A percentile compares a stretch with the other conserved stretches of the same genome.
Evolutionary conservation across 2,113 vertebrate genomes (phyloP).

Genomic region (Pangasianodon gigas): DNA sequence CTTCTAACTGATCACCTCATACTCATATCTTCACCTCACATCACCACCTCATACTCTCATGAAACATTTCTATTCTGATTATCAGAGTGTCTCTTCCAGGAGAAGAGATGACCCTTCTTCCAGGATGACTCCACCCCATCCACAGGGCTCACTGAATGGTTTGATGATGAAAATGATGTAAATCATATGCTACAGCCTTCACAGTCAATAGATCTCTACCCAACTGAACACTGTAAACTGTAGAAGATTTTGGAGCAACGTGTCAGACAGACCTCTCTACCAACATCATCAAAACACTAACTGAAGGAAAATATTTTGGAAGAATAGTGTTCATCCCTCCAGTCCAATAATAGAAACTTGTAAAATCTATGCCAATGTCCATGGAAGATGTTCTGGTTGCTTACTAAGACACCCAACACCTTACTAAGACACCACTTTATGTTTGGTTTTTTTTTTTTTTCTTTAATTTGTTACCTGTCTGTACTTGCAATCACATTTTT

Average conservation of each 20-base stretch:
- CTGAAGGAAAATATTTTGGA: not conserved
- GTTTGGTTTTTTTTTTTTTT: not conserved
- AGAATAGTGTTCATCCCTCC: not conserved
- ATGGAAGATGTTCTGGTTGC: not conserved
- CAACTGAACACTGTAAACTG: not conserved
- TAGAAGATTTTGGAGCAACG: not conserved
- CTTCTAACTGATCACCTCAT: too few relatives aligned
- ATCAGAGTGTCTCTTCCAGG: not conserved
- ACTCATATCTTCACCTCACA: too few relatives aligned
- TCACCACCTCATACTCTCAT: too few relatives aligned
- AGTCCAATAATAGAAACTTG: not conserved
- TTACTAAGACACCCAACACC: not conserved
- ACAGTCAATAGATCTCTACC: not conserved
- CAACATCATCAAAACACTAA: not conserved
- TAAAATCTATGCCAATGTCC: not conserved
- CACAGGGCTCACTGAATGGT: not conserved
- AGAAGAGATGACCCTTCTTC: not conserved
- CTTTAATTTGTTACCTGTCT: not conserved
- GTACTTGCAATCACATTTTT: not conserved
- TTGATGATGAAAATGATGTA: not conserved
- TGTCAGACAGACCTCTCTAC: not conserved
- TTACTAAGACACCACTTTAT: not conserved
- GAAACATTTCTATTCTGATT: not conserved
- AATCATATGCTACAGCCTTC: not conserved
- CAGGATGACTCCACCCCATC: not conserved